A percentile compares a stretch with the other conserved stretches of the same genome.
phyloP scores from a whole-genome alignment of 1,140 invertebrate species.

The Neocloeon triangulifer region DNA sequence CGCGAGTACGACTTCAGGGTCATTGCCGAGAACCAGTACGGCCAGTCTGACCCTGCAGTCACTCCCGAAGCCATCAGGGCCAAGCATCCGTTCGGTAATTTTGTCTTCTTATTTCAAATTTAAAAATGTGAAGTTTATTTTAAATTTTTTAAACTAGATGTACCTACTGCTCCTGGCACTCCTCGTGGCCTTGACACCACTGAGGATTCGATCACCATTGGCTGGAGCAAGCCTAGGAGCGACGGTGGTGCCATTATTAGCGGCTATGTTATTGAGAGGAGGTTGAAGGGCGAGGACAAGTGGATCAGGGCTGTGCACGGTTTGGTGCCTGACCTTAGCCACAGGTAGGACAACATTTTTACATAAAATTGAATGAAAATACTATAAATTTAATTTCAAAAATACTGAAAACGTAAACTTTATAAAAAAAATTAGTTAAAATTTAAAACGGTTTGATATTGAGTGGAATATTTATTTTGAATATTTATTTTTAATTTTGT shows the following conservation, averaged over 20 bases:
- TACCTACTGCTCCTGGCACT: conserved; percentile 69
- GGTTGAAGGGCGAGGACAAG: conserved; percentile 64
- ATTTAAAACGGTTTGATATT: no score
- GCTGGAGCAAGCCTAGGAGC: conserved; percentile 79
- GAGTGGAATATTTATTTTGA: no score
- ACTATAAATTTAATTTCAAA: neutral
- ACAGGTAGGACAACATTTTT: no score
- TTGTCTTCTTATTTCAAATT: neutral
- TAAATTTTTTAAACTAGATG: conserved; percentile 25
- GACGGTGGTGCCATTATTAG: conserved; percentile 83
- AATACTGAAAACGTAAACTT: conserved; percentile 8
- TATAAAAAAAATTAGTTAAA: neutral
- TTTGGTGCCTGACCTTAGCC: conserved; percentile 52
- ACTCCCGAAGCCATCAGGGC: conserved; percentile 76
- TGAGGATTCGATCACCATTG: conserved; percentile 82
- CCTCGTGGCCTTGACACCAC: conserved; percentile 69
- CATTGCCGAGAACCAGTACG: conserved; percentile 92
- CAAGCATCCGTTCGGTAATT: conserved; percentile 75
- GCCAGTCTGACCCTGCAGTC: conserved; percentile 73
- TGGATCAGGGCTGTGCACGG: conserved; percentile 77
- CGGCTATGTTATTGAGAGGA: conserved; percentile 84
- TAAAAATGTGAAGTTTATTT: conserved; percentile 15
- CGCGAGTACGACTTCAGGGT: conserved; percentile 93
- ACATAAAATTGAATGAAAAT: neutral
- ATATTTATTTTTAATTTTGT: no score